These are phyloP conservation scores for Dyspetes luteomarginatus DNA, from an alignment of 2,888 invertebrate genomes.

Conservation along the genomic window DNA sequence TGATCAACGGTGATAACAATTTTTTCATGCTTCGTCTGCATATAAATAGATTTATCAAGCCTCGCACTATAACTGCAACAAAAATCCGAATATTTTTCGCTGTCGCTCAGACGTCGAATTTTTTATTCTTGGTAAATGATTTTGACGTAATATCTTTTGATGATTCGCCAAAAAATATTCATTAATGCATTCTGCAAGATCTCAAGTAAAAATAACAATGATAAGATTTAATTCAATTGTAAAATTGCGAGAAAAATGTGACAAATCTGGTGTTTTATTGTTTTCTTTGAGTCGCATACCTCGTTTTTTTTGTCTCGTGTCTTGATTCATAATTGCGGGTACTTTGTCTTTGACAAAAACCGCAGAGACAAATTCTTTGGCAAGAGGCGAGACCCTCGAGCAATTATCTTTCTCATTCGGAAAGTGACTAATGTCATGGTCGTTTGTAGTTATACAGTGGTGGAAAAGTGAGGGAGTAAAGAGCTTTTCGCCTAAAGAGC, in stretches of 20 bases:
- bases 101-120: too few species aligned
- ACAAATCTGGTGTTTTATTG: background rate
- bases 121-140: too few species aligned
- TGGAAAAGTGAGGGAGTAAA: conserved; percentile 19
- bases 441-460: conserved; percentile 26
- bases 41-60: too few species aligned
- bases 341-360: conserved; percentile 39
- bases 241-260: background rate
- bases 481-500: conserved; percentile 35
- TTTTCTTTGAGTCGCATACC: background rate
- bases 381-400: conserved; percentile 27
- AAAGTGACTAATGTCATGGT: conserved; percentile 33
- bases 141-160: background rate
- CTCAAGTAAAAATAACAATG: too few species aligned
- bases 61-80: too few species aligned
- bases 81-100: too few species aligned
- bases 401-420: conserved; percentile 52
- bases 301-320: background rate
- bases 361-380: conserved; percentile 26
- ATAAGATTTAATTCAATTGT: background rate
- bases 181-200: background rate
- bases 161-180: background rate
- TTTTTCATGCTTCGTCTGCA: too few species aligned
- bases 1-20: too few species aligned
- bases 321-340: conserved; percentile 31